phyloP scores from a whole-genome alignment of 2,797 vertebrate genomes.

The Gallirallus australis region DNA sequence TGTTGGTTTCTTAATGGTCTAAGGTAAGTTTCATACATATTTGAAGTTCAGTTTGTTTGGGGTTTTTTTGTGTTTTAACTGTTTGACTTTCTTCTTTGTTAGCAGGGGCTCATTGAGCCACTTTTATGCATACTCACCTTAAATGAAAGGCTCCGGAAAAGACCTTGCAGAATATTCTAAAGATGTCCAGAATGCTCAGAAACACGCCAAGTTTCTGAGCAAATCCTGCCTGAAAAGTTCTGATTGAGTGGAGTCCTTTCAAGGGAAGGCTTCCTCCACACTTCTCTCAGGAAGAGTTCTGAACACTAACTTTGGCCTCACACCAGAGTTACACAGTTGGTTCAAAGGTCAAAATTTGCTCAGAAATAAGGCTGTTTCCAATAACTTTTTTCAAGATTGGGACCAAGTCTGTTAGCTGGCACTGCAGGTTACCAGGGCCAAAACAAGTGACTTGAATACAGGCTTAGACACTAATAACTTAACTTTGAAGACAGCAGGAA shows the following conservation, averaged over 20 bases:
- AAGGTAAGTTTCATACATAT: background rate
- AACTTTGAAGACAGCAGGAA: background rate
- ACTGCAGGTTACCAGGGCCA: fast-evolving
- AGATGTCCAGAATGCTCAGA: background rate
- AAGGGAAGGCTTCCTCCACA: background rate
- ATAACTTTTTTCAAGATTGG: background rate
- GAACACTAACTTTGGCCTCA: background rate
- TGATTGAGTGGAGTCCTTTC: background rate
- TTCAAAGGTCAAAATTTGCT: background rate
- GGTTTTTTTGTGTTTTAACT: background rate
- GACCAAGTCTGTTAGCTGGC: background rate
- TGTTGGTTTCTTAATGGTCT: background rate
- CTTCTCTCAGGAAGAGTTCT: background rate
- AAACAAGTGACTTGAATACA: background rate
- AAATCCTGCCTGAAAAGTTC: background rate
- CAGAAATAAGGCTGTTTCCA: background rate
- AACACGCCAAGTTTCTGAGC: background rate
- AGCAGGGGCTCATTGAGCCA: background rate
- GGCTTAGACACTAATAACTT: fast-evolving
- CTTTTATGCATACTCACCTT: background rate
- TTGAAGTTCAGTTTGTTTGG: background rate
- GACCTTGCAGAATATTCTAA: background rate
- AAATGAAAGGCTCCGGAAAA: background rate
- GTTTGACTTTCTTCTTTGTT: background rate
- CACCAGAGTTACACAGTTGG: background rate